Evolutionary conservation across 2,113 vertebrate genomes (phyloP).

Genomic region (Lonchura striata): DNA sequence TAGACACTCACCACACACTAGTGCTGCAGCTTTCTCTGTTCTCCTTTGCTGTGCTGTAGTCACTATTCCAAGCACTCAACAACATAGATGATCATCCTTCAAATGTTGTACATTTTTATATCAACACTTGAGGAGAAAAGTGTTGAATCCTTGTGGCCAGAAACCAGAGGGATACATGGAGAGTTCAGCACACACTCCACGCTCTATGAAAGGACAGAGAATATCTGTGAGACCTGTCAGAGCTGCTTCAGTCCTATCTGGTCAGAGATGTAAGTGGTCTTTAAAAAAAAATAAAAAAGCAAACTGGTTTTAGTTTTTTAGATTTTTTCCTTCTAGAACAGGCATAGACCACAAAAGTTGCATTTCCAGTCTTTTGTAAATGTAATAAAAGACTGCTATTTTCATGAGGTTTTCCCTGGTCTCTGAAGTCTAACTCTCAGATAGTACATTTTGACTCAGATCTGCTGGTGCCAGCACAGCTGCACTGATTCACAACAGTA

Average conservation of each 20-base stretch:
- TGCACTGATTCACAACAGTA: slow-evolving; percentile 6
- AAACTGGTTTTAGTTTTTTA: neutral
- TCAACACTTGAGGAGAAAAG: neutral
- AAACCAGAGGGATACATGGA: neutral
- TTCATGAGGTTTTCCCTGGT: neutral
- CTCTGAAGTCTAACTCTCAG: neutral
- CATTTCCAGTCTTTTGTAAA: neutral
- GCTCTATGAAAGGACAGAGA: neutral
- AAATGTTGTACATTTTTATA: neutral
- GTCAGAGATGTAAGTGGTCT: neutral
- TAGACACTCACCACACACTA: neutral
- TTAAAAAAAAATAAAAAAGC: neutral
- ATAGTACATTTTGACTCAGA: neutral
- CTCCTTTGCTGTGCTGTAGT: neutral
- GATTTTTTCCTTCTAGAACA: neutral
- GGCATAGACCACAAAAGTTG: fast-evolving
- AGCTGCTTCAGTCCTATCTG: neutral
- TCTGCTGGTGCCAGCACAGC: neutral
- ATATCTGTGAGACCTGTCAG: neutral
- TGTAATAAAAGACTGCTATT: neutral
- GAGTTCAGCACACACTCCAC: neutral
- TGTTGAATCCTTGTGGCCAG: neutral
- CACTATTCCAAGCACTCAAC: neutral
- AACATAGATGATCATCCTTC: neutral
- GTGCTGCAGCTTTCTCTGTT: neutral